A percentile compares a stretch with the other conserved stretches of the same genome.
These are phyloP conservation scores for Temnothorax nylanderi DNA, from an alignment of 1,140 invertebrate genomes.

Conservation along the genomic window DNA sequence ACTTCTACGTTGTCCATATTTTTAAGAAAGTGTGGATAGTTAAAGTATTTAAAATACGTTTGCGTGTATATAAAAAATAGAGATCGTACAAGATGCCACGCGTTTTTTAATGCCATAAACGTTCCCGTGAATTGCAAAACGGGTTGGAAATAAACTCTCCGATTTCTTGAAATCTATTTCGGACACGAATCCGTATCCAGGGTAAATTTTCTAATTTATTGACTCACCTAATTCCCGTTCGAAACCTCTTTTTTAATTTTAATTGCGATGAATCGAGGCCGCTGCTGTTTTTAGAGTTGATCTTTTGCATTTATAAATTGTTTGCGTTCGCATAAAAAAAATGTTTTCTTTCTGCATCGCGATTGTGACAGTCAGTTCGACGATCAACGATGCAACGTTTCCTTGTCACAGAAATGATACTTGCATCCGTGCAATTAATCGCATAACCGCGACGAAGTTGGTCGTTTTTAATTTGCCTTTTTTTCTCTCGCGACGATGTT, in stretches of 20 bases:
- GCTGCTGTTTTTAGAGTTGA: not conserved
- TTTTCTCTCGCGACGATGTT: not conserved
- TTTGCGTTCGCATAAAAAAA: not conserved
- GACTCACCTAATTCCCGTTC: not conserved
- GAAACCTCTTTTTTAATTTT: not conserved
- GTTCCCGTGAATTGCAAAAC: not conserved
- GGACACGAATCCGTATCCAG: not conserved
- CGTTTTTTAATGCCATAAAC: not conserved
- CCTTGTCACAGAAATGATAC: slow-evolving; percentile 21
- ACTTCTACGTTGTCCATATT: not conserved
- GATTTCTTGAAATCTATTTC: not conserved
- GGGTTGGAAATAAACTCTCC: not conserved
- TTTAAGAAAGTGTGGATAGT: not conserved
- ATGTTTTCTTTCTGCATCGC: not conserved
- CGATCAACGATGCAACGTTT: not conserved
- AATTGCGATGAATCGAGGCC: not conserved
- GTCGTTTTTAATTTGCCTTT: not conserved
- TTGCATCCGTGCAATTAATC: slow-evolving; percentile 24
- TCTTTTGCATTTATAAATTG: slow-evolving; percentile 32
- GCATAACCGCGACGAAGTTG: not conserved
- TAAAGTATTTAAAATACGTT: not conserved
- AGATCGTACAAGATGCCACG: not conserved
- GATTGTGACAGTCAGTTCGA: slow-evolving; percentile 11
- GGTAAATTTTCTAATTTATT: not conserved
- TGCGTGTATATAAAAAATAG: not conserved